Conservation (phyloP, 2,888 invertebrate species). For the Lycaena phlaeas region DNA sequence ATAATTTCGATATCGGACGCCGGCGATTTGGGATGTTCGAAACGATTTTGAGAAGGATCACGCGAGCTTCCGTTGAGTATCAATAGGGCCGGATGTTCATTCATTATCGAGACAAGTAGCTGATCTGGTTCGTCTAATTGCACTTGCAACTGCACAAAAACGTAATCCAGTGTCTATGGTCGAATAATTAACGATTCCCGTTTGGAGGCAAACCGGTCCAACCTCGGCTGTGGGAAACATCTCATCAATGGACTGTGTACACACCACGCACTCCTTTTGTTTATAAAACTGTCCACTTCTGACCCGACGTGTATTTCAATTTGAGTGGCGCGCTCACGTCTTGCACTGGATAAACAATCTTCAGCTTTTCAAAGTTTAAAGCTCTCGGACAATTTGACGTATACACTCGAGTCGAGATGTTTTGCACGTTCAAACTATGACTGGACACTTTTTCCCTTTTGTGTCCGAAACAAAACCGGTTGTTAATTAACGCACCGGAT, state of each 20-base stretch:
- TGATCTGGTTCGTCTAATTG: constrained; percentile 38
- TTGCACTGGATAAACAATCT: constrained; percentile 48
- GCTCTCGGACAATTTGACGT: constrained; percentile 23
- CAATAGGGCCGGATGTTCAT: constrained; percentile 44
- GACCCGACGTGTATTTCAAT: constrained; percentile 43
- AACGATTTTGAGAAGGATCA: constrained; percentile 53
- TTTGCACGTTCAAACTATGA: constrained; percentile 16
- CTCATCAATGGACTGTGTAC: constrained; percentile 57
- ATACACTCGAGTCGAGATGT: constrained; percentile 28
- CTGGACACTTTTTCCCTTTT: not conserved
- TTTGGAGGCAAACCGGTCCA: constrained; percentile 42
- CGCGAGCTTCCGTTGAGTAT: constrained; percentile 48
- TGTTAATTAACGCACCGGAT: constrained; percentile 7
- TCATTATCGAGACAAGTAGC: constrained; percentile 35
- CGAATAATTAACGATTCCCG: constrained; percentile 38
- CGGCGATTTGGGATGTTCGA: constrained; percentile 44
- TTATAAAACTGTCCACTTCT: constrained; percentile 70
- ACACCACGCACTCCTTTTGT: constrained; percentile 52
- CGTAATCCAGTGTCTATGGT: constrained; percentile 8
- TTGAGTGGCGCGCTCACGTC: constrained; percentile 39
- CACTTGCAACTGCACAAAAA: constrained; percentile 19
- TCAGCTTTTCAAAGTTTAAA: constrained; percentile 23
- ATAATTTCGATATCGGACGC: constrained; percentile 62
- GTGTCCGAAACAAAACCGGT: constrained; percentile 3
- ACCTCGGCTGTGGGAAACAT: constrained; percentile 54